These are phyloP conservation scores for Boloria euphrosyne DNA, from an alignment of 2,888 invertebrate species.

Conservation along the genomic window DNA sequence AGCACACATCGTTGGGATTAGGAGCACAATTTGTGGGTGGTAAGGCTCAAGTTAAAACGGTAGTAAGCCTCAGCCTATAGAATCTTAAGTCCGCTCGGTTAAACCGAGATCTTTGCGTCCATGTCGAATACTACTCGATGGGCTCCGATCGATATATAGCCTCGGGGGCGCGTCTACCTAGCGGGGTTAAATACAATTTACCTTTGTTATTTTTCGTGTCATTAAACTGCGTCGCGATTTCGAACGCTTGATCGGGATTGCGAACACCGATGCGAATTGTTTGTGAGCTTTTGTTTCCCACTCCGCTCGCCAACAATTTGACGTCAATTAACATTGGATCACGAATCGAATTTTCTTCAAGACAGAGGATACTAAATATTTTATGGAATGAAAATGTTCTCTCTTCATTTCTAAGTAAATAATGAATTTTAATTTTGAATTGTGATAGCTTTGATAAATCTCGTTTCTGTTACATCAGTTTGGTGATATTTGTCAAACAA, in stretches of 20 bases:
- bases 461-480: constrained; percentile 56
- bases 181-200: constrained; percentile 80
- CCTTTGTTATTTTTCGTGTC: constrained; percentile 83
- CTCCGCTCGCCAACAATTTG: constrained; percentile 74
- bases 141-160: constrained; percentile 67
- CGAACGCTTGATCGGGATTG: constrained; percentile 78
- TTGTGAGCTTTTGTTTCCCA: constrained; percentile 81
- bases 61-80: constrained; percentile 58
- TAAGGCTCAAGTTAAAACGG: constrained; percentile 50
- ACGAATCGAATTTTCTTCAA: constrained; percentile 74
- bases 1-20: constrained; percentile 70
- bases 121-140: constrained; percentile 62
- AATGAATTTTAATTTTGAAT: constrained; percentile 21
- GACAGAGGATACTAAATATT: constrained; percentile 63
- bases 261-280: constrained; percentile 81
- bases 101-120: constrained; percentile 63
- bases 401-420: constrained; percentile 26
- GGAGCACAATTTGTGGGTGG: constrained; percentile 57
- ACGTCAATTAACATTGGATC: constrained; percentile 80
- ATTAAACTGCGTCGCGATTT: constrained; percentile 82
- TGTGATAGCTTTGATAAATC: constrained; percentile 1
- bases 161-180: constrained; percentile 69
- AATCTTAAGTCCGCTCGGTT: constrained; percentile 70
- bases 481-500: constrained; percentile 62
- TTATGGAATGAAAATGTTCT: constrained; percentile 46